These are phyloP conservation scores for Rhynchopsitta pachyrhyncha DNA, from an alignment of 2,113 vertebrate species.

Conservation along the genomic window DNA sequence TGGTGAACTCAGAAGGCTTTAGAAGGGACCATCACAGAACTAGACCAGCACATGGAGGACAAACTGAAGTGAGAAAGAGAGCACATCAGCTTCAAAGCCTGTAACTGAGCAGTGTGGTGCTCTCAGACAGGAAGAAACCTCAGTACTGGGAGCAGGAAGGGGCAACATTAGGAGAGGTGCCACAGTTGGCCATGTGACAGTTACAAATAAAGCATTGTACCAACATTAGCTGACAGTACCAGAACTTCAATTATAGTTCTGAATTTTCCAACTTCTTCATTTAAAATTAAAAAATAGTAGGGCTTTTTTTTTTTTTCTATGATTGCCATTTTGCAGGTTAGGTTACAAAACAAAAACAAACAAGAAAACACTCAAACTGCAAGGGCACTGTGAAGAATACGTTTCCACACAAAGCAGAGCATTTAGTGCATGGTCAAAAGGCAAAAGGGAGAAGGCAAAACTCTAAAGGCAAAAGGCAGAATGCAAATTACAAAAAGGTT, in stretches of 20 bases:
- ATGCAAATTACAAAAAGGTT: too few species aligned
- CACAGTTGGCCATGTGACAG: neutral
- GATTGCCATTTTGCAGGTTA: neutral
- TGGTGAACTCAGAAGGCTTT: constrained; percentile 6
- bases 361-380: neutral
- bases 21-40: constrained; percentile 84
- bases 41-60: constrained; percentile 62
- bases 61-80: constrained; percentile 4
- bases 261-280: neutral
- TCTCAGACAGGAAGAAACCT: constrained; percentile 37
- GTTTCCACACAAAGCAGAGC: neutral
- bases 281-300: neutral
- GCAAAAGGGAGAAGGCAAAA: too few species aligned
- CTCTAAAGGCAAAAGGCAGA: too few species aligned
- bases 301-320: neutral
- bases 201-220: neutral
- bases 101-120: neutral
- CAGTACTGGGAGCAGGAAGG: neutral
- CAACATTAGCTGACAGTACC: neutral
- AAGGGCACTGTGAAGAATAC: neutral
- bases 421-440: neutral
- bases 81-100: neutral
- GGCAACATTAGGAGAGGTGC: neutral
- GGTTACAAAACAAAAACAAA: neutral
- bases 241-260: neutral